phyloP scores from a whole-genome alignment of 2,797 vertebrate genomes.

The Leptoclinus maculatus region DNA sequence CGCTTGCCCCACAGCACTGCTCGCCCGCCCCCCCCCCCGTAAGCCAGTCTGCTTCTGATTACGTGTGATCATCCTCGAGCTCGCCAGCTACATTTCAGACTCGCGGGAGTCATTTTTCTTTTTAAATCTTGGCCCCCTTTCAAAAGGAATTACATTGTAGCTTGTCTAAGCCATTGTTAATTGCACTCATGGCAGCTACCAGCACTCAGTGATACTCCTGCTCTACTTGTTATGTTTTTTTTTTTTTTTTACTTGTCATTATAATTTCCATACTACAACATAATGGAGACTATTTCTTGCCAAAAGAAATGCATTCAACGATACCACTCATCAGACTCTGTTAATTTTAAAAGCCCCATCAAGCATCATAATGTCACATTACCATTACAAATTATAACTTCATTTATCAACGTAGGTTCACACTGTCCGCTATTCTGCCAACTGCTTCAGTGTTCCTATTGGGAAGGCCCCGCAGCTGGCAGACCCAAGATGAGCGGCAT shows the following conservation, averaged over 20 bases:
- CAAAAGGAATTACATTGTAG: constrained; percentile 70
- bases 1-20: constrained; percentile 53
- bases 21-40: constrained; percentile 49
- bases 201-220: constrained; percentile 47
- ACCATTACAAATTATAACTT: constrained; percentile 28
- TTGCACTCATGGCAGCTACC: constrained; percentile 63
- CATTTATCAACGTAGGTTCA: constrained; percentile 35
- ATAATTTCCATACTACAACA: constrained; percentile 31
- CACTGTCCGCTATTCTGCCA: constrained; percentile 19
- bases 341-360: constrained; percentile 28
- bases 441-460: constrained; percentile 9
- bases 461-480: constrained; percentile 2
- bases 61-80: constrained; percentile 78
- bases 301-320: constrained; percentile 25
- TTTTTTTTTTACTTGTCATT: constrained; percentile 13
- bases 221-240: constrained; percentile 37
- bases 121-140: constrained; percentile 65
- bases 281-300: constrained; percentile 30
- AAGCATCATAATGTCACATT: constrained; percentile 21
- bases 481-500: not conserved
- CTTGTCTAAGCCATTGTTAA: constrained; percentile 77
- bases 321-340: constrained; percentile 10
- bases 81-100: constrained; percentile 78
- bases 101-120: constrained; percentile 57
- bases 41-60: constrained; percentile 81